These are phyloP conservation scores for Antennarius striatus DNA, from an alignment of 2,113 vertebrate genomes.

Conservation along the genomic window DNA sequence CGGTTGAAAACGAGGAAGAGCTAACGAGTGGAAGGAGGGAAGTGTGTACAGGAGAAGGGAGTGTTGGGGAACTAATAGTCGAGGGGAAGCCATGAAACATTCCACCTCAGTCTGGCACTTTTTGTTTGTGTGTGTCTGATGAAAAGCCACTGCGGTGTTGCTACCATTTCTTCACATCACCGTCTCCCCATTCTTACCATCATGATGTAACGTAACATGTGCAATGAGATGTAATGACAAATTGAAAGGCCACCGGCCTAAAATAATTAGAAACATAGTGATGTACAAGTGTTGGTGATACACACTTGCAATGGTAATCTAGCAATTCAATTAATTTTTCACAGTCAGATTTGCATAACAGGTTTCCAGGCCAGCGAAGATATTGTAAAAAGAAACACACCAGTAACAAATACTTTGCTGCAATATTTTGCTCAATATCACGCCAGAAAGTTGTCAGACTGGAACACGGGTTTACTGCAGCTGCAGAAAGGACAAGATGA, in stretches of 20 bases:
- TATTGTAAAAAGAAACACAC: conserved; percentile 14
- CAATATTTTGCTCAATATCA: conserved; percentile 35
- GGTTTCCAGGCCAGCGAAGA: conserved; percentile 16
- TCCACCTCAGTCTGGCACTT: conserved; percentile 31
- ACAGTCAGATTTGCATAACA: conserved; percentile 7
- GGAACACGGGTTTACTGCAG: conserved; percentile 8
- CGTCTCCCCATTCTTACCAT: too few relatives aligned
- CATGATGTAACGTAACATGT: too few relatives aligned
- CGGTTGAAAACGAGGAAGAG: conserved; percentile 11
- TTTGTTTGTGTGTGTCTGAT: conserved; percentile 39
- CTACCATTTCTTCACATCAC: too few relatives aligned
- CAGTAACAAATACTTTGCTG: conserved; percentile 24
- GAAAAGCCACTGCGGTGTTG: conserved; percentile 29
- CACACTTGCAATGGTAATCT: neutral
- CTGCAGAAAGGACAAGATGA: conserved; percentile 28
- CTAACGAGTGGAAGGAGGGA: conserved; percentile 5
- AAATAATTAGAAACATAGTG: too few relatives aligned
- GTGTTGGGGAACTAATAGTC: conserved; percentile 10
- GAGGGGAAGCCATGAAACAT: conserved; percentile 40
- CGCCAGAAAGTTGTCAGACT: conserved; percentile 22
- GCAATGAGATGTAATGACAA: too few relatives aligned
- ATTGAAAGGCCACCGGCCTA: too few relatives aligned
- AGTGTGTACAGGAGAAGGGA: conserved; percentile 12
- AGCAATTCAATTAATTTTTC: neutral
- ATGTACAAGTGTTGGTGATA: too few relatives aligned